Base-by-base conservation (phyloP, 2,888 invertebrate species). In the Trachelus stipa region DNA sequence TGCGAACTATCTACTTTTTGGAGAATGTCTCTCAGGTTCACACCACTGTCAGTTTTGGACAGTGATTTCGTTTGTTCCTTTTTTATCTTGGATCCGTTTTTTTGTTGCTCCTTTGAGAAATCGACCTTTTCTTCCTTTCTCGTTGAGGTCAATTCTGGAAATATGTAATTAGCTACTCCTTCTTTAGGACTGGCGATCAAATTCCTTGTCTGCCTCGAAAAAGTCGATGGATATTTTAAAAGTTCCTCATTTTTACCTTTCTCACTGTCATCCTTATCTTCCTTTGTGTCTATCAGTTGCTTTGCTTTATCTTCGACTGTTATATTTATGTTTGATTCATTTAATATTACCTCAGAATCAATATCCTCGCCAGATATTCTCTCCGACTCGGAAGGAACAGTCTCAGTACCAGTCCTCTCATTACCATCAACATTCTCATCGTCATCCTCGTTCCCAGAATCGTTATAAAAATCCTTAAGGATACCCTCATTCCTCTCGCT, bases 401-500 rank as follows among this genome's bases (percentile, higher is more conserved):
- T 15, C 30, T 69, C 69, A 12, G 31, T 31, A 4, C 4, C 71
- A 33, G 12, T 71, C 9, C 71, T 74, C 35, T 23, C 74, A 11
- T 68, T 75, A 4, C 73, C 83, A 11, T 85, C 83, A 4, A 82
- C 80, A 9, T 85, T 86, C 3, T 87, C 84, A 12, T 87, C 88
- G 12, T 88, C 88, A 12, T 89, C 90, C 68, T 91, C 91, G 81
- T 90, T 88, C 0, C 88, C 90, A 4, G 90, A 90, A 73, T 91
- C 90, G n/a, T 86, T 84, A n/a, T 87, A 87, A 23, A 90, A 88
- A 35, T 82, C 87, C 68, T 88, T 88, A 34, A 90, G 77, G 1
- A 90, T 73, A 0, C 89, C 91, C 76, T 91, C 91, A 81, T 91
- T 88, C 69, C 89, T 91, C 79, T 91, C 91, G 77, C 87, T 91